Percentiles rank a stretch among this genome's conserved stretches.
These are phyloP conservation scores for Takifugu ocellatus DNA, from an alignment of 2,797 vertebrate species.

Conservation along the genomic window DNA sequence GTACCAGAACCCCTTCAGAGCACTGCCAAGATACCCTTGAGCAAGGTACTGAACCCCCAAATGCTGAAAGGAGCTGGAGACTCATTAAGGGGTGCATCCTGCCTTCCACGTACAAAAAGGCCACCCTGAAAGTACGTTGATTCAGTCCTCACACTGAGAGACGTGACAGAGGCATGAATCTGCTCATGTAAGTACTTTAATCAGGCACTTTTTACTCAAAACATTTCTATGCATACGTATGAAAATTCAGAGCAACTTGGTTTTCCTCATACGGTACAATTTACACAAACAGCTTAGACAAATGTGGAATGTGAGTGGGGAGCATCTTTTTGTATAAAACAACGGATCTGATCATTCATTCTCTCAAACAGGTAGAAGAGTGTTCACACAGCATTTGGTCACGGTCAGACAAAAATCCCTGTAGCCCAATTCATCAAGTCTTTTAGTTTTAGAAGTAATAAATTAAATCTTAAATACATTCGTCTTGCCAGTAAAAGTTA, in stretches of 20 bases:
- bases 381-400: constrained; percentile 51
- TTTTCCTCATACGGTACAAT: constrained; percentile 31
- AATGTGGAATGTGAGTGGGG: constrained; percentile 29
- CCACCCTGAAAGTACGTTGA: neutral
- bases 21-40: no score
- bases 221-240: constrained; percentile 44
- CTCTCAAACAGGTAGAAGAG: constrained; percentile 40
- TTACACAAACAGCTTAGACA: constrained; percentile 24
- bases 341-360: constrained; percentile 42
- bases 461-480: constrained; percentile 56
- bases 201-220: constrained; percentile 77
- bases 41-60: no score
- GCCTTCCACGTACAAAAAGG: no score
- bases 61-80: no score
- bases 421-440: constrained; percentile 47
- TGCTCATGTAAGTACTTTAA: constrained; percentile 73
- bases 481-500: constrained; percentile 32
- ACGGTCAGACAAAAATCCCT: constrained; percentile 31
- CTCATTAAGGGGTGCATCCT: no score
- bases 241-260: constrained; percentile 37
- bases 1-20: no score
- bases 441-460: constrained; percentile 21
- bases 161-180: constrained; percentile 16
- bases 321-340: constrained; percentile 46
- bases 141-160: constrained; percentile 10